phyloP scores from a whole-genome alignment of 1,140 invertebrate genomes.

The Eubasilissa regina region DNA sequence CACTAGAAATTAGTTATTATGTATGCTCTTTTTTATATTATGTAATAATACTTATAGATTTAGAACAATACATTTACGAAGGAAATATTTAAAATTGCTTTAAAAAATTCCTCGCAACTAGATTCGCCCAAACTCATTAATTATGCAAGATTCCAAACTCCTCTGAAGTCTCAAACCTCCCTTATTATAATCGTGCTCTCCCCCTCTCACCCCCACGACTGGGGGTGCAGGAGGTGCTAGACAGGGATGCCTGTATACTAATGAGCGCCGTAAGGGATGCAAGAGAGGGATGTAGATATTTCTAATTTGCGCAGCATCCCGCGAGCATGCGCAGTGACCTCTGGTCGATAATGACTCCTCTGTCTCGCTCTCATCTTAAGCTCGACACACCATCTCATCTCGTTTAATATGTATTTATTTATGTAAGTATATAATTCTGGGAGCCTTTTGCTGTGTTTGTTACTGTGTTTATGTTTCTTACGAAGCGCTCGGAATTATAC shows the following conservation, averaged over 20 bases:
- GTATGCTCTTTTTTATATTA: too few species aligned
- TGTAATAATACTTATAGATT: too few species aligned
- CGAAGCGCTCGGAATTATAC: not conserved
- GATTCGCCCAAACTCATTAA: conserved; percentile 44
- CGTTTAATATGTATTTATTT: conserved; percentile 61
- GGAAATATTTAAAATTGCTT: conserved; percentile 4
- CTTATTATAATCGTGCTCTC: conserved; percentile 55
- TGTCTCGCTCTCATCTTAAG: conserved; percentile 57
- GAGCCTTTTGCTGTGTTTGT: not conserved
- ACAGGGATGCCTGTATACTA: conserved; percentile 53
- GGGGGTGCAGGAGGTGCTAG: conserved; percentile 10
- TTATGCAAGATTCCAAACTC: conserved; percentile 41
- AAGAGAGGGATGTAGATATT: conserved; percentile 38
- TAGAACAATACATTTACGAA: not conserved
- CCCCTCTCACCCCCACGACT: not conserved
- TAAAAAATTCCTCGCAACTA: conserved; percentile 24
- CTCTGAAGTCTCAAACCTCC: conserved; percentile 36
- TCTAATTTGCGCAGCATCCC: conserved; percentile 59
- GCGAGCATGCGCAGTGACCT: conserved; percentile 58
- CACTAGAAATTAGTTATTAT: too few species aligned
- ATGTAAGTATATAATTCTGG: conserved; percentile 59
- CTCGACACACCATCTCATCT: conserved; percentile 53
- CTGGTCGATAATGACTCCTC: conserved; percentile 60
- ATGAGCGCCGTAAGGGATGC: conserved; percentile 35
- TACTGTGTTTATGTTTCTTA: not conserved